Percentiles rank a stretch among this genome's conserved stretches.
phyloP scores from a whole-genome alignment of 2,888 invertebrate genomes.

The Bellardia bayeri region DNA sequence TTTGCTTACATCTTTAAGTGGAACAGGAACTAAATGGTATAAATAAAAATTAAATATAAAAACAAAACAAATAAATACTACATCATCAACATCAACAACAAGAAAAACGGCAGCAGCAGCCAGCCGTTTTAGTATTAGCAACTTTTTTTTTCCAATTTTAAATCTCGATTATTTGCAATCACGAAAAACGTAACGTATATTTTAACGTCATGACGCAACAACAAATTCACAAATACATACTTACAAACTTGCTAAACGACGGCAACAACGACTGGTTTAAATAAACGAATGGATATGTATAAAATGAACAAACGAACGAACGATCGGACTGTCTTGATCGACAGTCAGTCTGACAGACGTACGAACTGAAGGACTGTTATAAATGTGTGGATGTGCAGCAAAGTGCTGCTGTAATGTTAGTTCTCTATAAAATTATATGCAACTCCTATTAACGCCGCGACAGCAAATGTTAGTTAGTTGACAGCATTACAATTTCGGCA shows the following conservation, averaged over 20 bases:
- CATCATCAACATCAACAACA: slow-evolving; percentile 39
- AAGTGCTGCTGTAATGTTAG: slow-evolving; percentile 1
- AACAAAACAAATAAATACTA: slow-evolving; percentile 33
- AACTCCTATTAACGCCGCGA: slow-evolving; percentile 13
- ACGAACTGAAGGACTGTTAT: background rate
- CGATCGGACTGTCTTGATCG: slow-evolving; percentile 38
- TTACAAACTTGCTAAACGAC: background rate
- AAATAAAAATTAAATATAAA: slow-evolving; percentile 46
- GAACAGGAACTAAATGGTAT: slow-evolving; percentile 74
- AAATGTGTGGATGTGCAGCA: background rate
- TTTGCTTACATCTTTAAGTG: slow-evolving; percentile 69
- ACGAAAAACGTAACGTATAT: slow-evolving; percentile 62
- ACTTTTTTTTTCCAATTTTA: slow-evolving; percentile 58
- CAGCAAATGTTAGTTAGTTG: background rate
- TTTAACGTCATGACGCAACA: slow-evolving; percentile 71
- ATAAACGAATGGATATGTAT: slow-evolving; percentile 9
- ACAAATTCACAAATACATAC: slow-evolving; percentile 40
- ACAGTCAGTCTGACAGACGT: slow-evolving; percentile 18
- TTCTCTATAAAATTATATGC: background rate
- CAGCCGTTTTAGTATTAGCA: slow-evolving; percentile 50
- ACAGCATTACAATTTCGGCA: background rate
- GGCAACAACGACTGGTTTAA: slow-evolving; percentile 49
- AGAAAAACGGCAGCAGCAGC: slow-evolving; percentile 45
- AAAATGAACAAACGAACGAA: background rate
- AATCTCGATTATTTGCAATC: slow-evolving; percentile 73